Evolutionary conservation across 2,113 vertebrate species (phyloP).

Genomic region (Micronisus gabar): DNA sequence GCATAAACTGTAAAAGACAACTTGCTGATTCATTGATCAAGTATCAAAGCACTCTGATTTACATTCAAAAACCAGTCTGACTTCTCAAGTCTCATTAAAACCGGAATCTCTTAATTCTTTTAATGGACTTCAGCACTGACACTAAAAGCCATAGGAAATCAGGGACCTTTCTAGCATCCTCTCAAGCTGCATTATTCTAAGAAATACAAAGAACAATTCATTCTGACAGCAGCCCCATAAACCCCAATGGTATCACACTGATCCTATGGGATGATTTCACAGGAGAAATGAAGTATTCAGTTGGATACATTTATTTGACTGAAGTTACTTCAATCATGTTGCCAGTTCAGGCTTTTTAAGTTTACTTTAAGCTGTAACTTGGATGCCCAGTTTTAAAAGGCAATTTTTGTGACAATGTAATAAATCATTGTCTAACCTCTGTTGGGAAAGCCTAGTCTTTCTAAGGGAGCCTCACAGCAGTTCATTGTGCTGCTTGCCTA

Average conservation of each 20-base stretch:
- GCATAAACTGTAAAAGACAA: background rate
- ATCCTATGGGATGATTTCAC: background rate
- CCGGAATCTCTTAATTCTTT: background rate
- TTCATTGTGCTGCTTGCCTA: background rate
- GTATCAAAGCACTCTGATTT: background rate
- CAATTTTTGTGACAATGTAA: background rate
- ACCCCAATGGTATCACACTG: background rate
- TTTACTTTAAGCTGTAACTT: background rate
- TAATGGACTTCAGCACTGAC: background rate
- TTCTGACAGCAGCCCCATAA: background rate
- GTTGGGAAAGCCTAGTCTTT: background rate
- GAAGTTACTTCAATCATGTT: background rate
- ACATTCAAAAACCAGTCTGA: background rate
- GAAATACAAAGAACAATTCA: background rate
- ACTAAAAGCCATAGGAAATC: background rate
- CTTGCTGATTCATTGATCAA: background rate
- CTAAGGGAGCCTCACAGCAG: background rate
- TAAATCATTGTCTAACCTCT: background rate
- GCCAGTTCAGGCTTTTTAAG: background rate
- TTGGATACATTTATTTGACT: background rate
- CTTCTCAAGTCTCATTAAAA: background rate
- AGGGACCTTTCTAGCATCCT: background rate
- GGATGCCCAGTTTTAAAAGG: background rate
- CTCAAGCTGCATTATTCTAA: background rate
- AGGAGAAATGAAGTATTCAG: background rate